Percentiles rank a stretch among this genome's conserved stretches.
phyloP scores from a whole-genome alignment of 2,113 vertebrate genomes.

The Ammospiza caudacuta region DNA sequence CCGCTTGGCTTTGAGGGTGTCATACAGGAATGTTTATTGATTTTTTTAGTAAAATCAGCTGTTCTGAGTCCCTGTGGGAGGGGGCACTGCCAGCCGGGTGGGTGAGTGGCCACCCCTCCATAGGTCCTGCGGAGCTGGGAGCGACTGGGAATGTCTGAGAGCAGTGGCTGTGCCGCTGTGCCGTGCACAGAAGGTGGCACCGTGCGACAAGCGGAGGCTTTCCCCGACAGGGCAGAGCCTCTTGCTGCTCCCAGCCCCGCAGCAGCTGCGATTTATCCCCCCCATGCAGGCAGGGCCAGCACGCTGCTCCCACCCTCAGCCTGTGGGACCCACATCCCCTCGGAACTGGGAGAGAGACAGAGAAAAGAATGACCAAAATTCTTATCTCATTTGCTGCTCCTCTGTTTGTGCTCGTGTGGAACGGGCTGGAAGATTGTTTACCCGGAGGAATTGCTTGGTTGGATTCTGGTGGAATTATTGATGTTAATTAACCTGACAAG shows the following conservation, averaged over 20 bases:
- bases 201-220: neutral
- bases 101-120: neutral
- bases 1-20: neutral
- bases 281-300: neutral
- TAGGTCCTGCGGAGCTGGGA: neutral
- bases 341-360: no score
- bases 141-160: neutral
- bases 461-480: no score
- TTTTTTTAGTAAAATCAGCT: neutral
- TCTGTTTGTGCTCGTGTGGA: no score
- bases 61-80: neutral
- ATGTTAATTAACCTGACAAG: no score
- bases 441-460: no score
- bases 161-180: neutral
- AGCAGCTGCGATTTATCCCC: neutral
- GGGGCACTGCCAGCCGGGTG: neutral
- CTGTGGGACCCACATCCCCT: no score
- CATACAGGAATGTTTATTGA: rapidly evolving
- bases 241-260: neutral
- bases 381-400: no score
- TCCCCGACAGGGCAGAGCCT: neutral
- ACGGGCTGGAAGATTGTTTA: no score
- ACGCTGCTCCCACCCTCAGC: neutral
- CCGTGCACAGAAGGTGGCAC: neutral
- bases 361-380: no score